These are phyloP conservation scores for Drosophila ironensis DNA, from an alignment of 1,140 invertebrate species.

Conservation along the genomic window DNA sequence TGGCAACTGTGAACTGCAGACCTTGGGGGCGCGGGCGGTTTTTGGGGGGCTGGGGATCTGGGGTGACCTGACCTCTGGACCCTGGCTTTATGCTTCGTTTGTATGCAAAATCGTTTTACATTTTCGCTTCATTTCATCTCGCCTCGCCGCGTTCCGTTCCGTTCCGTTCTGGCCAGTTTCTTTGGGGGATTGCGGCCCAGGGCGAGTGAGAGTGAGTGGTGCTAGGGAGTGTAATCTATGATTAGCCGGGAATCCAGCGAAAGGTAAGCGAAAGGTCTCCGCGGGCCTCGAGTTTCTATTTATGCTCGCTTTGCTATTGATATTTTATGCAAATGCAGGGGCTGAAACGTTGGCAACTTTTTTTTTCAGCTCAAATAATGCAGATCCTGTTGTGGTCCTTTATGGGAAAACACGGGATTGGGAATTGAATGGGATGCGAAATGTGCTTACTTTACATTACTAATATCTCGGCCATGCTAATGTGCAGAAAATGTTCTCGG, in stretches of 20 bases:
- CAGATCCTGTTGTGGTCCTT: neutral
- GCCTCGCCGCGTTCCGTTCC: slow-evolving; percentile 23
- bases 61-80: slow-evolving; percentile 25
- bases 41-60: neutral
- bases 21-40: neutral
- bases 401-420: neutral
- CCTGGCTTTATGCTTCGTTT: slow-evolving; percentile 36
- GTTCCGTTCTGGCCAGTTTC: slow-evolving; percentile 35
- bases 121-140: slow-evolving; percentile 45
- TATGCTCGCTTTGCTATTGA: slow-evolving; percentile 18
- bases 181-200: slow-evolving; percentile 28
- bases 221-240: slow-evolving; percentile 37
- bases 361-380: slow-evolving; percentile 5
- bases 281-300: slow-evolving; percentile 7
- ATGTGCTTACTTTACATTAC: no score
- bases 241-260: slow-evolving; percentile 37
- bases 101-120: slow-evolving; percentile 47
- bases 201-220: slow-evolving; percentile 13
- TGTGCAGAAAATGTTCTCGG: neutral
- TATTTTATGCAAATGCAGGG: slow-evolving; percentile 35
- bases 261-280: slow-evolving; percentile 25
- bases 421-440: slow-evolving; percentile 8
- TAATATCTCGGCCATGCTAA: no score
- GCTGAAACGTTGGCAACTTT: neutral
- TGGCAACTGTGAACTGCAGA: slow-evolving; percentile 23